Conservation (phyloP, 2,797 vertebrate genomes). For the Dendrocincla tyrannina region DNA sequence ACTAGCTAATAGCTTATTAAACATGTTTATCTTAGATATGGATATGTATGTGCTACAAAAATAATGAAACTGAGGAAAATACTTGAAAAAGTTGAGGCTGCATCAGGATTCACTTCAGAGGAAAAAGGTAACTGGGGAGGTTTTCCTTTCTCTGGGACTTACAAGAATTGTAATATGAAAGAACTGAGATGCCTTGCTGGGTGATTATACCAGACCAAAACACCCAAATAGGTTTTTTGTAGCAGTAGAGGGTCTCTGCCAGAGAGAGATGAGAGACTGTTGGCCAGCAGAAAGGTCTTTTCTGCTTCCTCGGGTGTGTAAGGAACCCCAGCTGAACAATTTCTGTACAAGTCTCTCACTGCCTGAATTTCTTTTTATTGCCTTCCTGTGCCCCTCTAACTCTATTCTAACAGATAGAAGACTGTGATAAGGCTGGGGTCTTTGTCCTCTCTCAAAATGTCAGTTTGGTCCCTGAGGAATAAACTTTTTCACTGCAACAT, state of each 20-base stretch:
- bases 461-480: neutral
- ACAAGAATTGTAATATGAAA: neutral
- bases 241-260: neutral
- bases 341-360: neutral
- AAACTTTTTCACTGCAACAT: neutral
- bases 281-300: neutral
- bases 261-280: neutral
- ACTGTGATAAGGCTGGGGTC: neutral
- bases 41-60: slow-evolving; percentile 98
- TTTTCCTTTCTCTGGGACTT: neutral
- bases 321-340: neutral
- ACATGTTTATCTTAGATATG: slow-evolving; percentile 82
- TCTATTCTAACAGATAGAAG: neutral
- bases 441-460: neutral
- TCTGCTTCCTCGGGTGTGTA: neutral
- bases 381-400: neutral
- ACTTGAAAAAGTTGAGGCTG: slow-evolving; percentile 96
- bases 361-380: neutral
- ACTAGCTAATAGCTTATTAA: slow-evolving; percentile 31
- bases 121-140: slow-evolving; percentile 87
- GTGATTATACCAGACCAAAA: neutral
- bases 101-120: slow-evolving; percentile 97
- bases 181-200: neutral
- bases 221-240: neutral
- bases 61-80: slow-evolving; percentile 98